Evolutionary conservation across 2,888 invertebrate genomes (phyloP), one percentile per base, ranked within the genome.

Genomic region (Phlogophora meticulosa): DNA sequence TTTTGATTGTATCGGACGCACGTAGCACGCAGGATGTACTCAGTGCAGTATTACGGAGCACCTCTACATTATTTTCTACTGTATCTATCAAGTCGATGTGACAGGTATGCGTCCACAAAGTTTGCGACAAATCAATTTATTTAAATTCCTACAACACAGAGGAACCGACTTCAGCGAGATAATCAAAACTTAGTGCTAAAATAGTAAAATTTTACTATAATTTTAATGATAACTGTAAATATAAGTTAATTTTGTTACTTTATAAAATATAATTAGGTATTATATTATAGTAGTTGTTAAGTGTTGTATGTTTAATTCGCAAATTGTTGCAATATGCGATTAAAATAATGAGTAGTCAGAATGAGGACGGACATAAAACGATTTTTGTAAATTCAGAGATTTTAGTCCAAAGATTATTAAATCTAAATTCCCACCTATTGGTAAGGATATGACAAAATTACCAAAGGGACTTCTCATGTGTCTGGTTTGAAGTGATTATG

Each of bases 221-320:
- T 90, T 92, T 93, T 94, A 92, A 93, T 88, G 88, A 91, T 93
- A 91, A 94, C 88, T 95, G 95, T 95, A 95, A 94, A 95, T 95
- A 95, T 95, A 95, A 94, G 94, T 94, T 95, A 95, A 95, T 94
- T 94, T 94, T 95, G 95, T 95, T 95, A 95, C 93, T 94, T 94
- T 94, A 92, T 94, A 93, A 93, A 89, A 89, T 93, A 94, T 93
- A 94, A 93, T 93, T 95, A 95, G 94, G 94, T 94, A 94, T 94
- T 94, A 94, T 94, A 93, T 91, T 94, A 93, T 94, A 93, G 87
- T 94, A 94, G 93, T 82, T 90, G 84, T 87, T 95, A 95, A 95
- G 95, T 95, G 95, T 95, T 95, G 95, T 94, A 95, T 94, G 95
- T 94, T 95, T 95, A 94, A 94, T 91, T 92, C 93, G 95, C 94